These are phyloP conservation scores for Amblyraja radiata DNA, from an alignment of 2,797 vertebrate species.

Conservation along the genomic window DNA sequence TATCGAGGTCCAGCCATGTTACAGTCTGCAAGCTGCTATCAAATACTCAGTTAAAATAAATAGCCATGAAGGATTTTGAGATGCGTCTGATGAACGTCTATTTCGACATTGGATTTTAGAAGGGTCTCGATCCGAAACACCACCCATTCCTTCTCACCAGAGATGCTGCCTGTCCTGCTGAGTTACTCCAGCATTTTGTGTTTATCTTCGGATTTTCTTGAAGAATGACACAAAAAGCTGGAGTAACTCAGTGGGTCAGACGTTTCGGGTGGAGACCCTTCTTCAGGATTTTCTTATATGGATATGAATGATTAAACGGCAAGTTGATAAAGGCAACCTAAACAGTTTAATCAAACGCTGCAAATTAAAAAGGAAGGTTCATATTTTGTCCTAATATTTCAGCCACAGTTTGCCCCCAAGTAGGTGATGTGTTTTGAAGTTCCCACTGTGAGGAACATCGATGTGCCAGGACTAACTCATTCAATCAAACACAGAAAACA, in stretches of 20 bases:
- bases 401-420: background rate
- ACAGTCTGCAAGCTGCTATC: background rate
- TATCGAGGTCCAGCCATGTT: too few species aligned
- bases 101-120: background rate
- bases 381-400: background rate
- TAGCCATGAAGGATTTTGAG: background rate
- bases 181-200: too few species aligned
- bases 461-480: background rate
- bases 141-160: too few species aligned
- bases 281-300: background rate
- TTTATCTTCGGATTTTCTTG: too few species aligned
- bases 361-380: background rate
- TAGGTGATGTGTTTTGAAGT: background rate
- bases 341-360: background rate
- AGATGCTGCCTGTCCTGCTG: too few species aligned
- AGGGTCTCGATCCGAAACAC: too few species aligned
- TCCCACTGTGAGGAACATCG: background rate
- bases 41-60: background rate
- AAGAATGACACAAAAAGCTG: too few species aligned
- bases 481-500: background rate
- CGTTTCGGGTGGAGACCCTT: too few species aligned
- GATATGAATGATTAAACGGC: background rate
- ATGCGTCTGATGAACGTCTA: background rate
- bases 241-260: too few species aligned
- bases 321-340: background rate